A percentile compares a stretch with the other conserved stretches of the same genome.
Conservation (phyloP, 2,888 invertebrate species). For the Sepioteuthis lessoniana region DNA sequence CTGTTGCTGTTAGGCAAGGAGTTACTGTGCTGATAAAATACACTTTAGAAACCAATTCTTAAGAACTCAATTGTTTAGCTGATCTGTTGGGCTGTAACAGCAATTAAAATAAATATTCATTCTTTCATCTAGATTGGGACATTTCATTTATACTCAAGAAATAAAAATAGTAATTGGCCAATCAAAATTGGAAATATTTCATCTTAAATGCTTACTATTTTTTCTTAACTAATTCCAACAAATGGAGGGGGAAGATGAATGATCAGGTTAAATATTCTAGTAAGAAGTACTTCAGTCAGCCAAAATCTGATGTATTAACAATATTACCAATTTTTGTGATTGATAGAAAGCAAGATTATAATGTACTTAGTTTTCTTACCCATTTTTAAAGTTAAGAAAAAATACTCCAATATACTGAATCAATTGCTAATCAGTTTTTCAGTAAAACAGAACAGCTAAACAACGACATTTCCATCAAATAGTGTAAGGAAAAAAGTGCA, state of each 20-base stretch:
- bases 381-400: not conserved
- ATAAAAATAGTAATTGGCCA: too few relatives aligned
- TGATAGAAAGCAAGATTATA: not conserved
- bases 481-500: not conserved
- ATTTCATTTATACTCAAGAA: too few relatives aligned
- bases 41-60: not conserved
- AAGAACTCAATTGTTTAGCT: not conserved
- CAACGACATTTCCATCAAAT: not conserved
- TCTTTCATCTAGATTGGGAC: too few relatives aligned
- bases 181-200: too few relatives aligned
- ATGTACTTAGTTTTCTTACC: not conserved
- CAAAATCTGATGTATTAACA: not conserved
- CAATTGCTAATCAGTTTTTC: not conserved
- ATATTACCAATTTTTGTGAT: not conserved
- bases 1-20: not conserved
- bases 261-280: not conserved
- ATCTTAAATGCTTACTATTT: not conserved
- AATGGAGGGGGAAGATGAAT: not conserved
- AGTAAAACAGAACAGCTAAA: not conserved
- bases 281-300: not conserved
- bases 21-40: slow-evolving; percentile 4
- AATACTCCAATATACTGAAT: not conserved
- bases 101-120: too few relatives aligned
- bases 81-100: too few relatives aligned
- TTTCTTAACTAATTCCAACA: not conserved